Evolutionary conservation across 1,140 invertebrate species (phyloP), one percentile per base, ranked within the genome.

Genomic region (Tetraneura akinire): DNA sequence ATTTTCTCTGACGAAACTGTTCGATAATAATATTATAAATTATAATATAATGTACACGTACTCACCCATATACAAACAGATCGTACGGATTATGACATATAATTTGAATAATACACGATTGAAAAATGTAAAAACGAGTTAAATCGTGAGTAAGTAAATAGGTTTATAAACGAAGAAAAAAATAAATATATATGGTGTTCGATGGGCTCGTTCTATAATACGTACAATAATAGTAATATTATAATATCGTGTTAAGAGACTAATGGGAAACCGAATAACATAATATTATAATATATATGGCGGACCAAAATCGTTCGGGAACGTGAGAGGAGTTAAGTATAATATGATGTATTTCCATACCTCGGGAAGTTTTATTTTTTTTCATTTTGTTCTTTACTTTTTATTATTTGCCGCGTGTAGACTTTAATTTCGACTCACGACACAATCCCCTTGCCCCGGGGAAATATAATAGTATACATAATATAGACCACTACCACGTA

Each of bases 361-460:
- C 21, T 70, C 9, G 18, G 23, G 14, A 45, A 66, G 62, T 45
- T 47, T 68, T 47, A 23, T 62, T 37, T 37, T 4, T 37, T 37
- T 37, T 37, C 32, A 8, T 4, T 37, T 37, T 8, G 3, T 37
- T 37, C 42, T 42, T 66, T 21, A 66, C 29, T 29, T 71, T 29
- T 71, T 71, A 47, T 47, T 47, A 23, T 68, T 68, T 68, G 37
- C 66, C 66, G 21, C 42, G 42, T 47, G 66, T 68, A 68, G 66
- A 68, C 66, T 68, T 71, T 71, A 71, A 49, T 71, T 71, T 71
- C 68, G n/a, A 26, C 23, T 49, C 68, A 71, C 68, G 45, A 71
- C 23, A 68, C n/a, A 16, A 51, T 71, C 47, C 68, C 23, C 45
- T 51, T 49, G 68, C 68, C 68, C 68, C 45, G 68, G 68, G 68